A percentile compares a stretch with the other conserved stretches of the same genome.
phyloP scores from a whole-genome alignment of 2,797 vertebrate species.

The Sitta carolinensis region DNA sequence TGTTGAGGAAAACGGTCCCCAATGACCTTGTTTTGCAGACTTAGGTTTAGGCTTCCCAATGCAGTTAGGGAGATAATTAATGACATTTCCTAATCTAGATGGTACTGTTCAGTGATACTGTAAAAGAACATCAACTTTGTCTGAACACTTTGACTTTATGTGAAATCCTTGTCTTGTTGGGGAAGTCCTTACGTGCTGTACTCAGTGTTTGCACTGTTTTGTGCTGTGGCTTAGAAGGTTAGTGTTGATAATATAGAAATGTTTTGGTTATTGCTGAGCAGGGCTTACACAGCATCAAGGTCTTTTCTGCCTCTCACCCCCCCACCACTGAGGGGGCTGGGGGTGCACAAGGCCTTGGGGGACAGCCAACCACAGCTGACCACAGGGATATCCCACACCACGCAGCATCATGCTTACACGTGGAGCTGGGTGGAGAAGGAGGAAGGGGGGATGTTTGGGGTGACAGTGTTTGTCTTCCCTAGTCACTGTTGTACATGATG shows the following conservation, averaged over 20 bases:
- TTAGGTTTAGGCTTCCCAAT: neutral
- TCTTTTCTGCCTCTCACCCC: neutral
- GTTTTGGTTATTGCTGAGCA: neutral
- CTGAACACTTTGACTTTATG: neutral
- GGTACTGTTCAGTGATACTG: neutral
- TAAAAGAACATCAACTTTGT: neutral
- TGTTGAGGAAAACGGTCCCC: neutral
- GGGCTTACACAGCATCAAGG: neutral
- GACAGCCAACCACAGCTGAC: neutral
- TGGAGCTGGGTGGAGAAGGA: neutral
- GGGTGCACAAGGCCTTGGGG: neutral
- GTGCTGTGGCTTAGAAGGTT: neutral
- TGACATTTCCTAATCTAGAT: neutral
- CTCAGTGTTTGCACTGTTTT: neutral
- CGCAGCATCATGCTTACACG: rapidly evolving
- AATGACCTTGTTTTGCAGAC: conserved; percentile 15
- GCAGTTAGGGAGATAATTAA: neutral
- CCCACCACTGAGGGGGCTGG: neutral
- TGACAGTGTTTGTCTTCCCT: neutral
- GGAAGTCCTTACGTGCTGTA: neutral
- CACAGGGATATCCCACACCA: neutral
- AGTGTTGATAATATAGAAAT: neutral
- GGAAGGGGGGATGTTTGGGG: neutral
- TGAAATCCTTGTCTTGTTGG: neutral
- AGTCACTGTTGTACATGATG: neutral